These are phyloP conservation scores for Antheraea pernyi DNA, from an alignment of 1,140 invertebrate genomes.

Conservation along the genomic window DNA sequence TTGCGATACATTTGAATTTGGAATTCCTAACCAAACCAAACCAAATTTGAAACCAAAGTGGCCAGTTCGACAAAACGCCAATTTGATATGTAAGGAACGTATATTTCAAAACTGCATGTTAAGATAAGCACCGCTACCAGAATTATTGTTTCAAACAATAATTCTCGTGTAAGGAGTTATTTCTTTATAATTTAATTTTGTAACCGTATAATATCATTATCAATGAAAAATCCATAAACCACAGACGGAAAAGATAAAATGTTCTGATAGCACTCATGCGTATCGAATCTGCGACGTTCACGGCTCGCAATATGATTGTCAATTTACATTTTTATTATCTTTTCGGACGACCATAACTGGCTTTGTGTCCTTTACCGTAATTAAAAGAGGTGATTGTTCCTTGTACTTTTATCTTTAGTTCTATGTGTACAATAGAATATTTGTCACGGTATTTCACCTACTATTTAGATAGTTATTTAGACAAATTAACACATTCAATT, in stretches of 20 bases:
- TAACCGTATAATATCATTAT: not conserved
- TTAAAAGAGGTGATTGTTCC: constrained; percentile 12
- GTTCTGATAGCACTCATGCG: constrained; percentile 16
- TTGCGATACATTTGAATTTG: too few relatives aligned
- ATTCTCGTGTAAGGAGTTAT: not conserved
- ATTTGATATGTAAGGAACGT: too few relatives aligned
- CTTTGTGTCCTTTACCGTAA: constrained; percentile 23
- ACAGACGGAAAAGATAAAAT: constrained; percentile 5
- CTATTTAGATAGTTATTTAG: too few relatives aligned
- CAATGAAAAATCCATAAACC: not conserved
- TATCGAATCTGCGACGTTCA: constrained; percentile 20
- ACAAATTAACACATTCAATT: too few relatives aligned
- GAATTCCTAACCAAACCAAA: too few relatives aligned
- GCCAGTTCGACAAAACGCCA: too few relatives aligned
- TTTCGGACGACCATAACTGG: constrained; percentile 24
- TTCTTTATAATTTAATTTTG: not conserved
- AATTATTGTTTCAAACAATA: not conserved
- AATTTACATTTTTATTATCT: constrained; percentile 36
- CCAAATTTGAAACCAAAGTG: too few relatives aligned
- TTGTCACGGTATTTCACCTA: not conserved
- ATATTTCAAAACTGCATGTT: too few relatives aligned
- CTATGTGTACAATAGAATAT: not conserved
- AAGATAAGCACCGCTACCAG: too few relatives aligned
- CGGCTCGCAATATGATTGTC: constrained; percentile 28
- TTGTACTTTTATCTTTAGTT: not conserved